Evolutionary conservation across 2,113 vertebrate genomes (phyloP).

Genomic region (Silurus asotus): DNA sequence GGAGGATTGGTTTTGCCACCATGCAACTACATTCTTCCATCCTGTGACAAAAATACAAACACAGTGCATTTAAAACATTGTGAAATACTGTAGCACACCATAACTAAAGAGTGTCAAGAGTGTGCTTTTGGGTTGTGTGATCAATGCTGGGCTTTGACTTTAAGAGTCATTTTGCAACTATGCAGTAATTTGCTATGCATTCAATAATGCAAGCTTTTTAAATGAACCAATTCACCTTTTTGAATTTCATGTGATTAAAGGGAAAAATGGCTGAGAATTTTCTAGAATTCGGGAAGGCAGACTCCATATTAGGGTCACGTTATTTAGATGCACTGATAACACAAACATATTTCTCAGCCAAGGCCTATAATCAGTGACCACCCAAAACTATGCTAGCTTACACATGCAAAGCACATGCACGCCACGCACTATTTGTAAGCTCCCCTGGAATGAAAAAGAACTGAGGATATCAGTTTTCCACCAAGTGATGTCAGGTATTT

Average conservation of each 20-base stretch:
- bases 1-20: slow-evolving; percentile 20
- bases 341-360: slow-evolving; percentile 18
- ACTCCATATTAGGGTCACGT: slow-evolving; percentile 27
- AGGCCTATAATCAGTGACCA: slow-evolving; percentile 17
- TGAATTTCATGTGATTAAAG: slow-evolving; percentile 5
- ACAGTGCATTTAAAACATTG: neutral
- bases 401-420: neutral
- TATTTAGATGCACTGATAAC: slow-evolving; percentile 31
- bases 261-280: slow-evolving; percentile 24
- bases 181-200: slow-evolving; percentile 5
- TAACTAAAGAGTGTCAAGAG: neutral
- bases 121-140: neutral
- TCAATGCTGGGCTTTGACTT: neutral
- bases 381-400: slow-evolving; percentile 12
- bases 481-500: neutral
- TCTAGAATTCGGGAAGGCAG: slow-evolving; percentile 16
- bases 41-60: slow-evolving; percentile 29
- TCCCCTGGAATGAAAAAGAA: neutral
- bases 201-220: slow-evolving; percentile 6
- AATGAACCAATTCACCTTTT: slow-evolving; percentile 10
- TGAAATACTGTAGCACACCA: neutral
- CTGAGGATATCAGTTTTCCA: neutral
- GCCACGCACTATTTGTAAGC: neutral
- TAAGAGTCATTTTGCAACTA: slow-evolving; percentile 28
- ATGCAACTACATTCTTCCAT: slow-evolving; percentile 18